Base-by-base conservation (phyloP, 2,888 invertebrate genomes). In the Prosopocoilus inquinatus region DNA sequence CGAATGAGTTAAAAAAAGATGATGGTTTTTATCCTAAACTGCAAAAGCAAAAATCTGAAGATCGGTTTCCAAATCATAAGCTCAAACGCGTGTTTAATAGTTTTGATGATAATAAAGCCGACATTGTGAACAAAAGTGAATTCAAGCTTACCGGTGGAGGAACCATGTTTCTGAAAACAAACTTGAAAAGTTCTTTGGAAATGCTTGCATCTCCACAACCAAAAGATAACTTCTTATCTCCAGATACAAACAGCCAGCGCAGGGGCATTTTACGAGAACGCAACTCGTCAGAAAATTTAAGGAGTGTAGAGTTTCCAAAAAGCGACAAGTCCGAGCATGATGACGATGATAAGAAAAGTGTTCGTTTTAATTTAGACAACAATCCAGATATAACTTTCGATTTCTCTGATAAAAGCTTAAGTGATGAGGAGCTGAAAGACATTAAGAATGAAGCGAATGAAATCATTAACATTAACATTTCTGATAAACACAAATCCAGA, bases 291-390 rank as follows among this genome's bases (percentile, higher is more conserved):
- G 74, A 76, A 55, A 70, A 69, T 51, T 70, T 72, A 1, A 72
- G 70, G 63, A 72, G 69, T 59, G 61, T 70, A 57, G 72, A 75
- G 44, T 72, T 72, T 49, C 73, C 71, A 28, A 72, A 70, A 62
- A 56, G 71, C 44, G 63, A 56, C 70, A 75, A 44, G 66, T 79
- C 38, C 77, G 71, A 71, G 38, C 71, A 81, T 63, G 80, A 82
- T 57, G 91, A 91, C 57, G 90, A 88, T 34, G 87, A 90, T 55
- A 85, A 85, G 57, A 91, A 91, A 70, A 90, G 88, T 70, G 90
- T 91, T 1, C 79, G 85, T 7, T 87, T 86, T 64, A 85, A 84
- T 71, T 72, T 86, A 52, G 79, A 81, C 50, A 76, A 75, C 51
- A 78, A 79, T 13, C 72, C 76, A 8, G 78, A 79, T 56, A 74